Base-by-base conservation (phyloP, 2,888 invertebrate species). In the Cecidostiba fungosa region DNA sequence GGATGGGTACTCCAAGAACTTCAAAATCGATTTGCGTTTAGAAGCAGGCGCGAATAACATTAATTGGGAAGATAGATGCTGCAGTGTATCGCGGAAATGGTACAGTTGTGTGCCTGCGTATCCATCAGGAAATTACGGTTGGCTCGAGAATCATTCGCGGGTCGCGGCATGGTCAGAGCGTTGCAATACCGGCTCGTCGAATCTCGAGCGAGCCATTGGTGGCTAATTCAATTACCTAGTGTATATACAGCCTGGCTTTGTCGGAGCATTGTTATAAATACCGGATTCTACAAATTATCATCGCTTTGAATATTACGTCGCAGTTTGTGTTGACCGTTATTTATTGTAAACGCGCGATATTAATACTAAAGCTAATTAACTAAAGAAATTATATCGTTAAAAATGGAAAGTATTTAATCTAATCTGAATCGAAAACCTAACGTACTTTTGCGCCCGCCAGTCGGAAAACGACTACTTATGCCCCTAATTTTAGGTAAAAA, bases 111-210 rank as follows among this genome's bases (percentile, higher is more conserved):
- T 32, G 32, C 32, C n/a, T 72, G 39, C 23, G 72, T 39, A 72
- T 72, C 36, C 32, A 39, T 32, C 72, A 72, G 39, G 72, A 72
- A 72, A 72, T 72, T 72, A 72, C 72, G 39, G 36, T 32, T 36
- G 72, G 72, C 39, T 72, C 72, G 39, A 72, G 36, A 72, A 72
- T 72, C 36, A 32, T 72, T 72, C 39, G 39, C 12, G 72, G 39
- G n/a, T 72, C 72, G 72, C n/a, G 39, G 72, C 10, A n/a, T 36
- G 72, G n/a, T n/a, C 72, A n/a, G n/a, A 72, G 72, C 54, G 54
- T 59, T 39, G 19, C n/a, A 32, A 36, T 36, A 72, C 36, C 19
- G 72, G 3, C 23, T 32, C 39, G 29, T 72, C 39, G 72, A 72
- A 36, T 36, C 72, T 72, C 36, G 36, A 72, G 8, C 39, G 12